A percentile compares a stretch with the other conserved stretches of the same genome.
phyloP scores from a whole-genome alignment of 1,140 invertebrate genomes.

The Aphelenchoides fujianensis region DNA sequence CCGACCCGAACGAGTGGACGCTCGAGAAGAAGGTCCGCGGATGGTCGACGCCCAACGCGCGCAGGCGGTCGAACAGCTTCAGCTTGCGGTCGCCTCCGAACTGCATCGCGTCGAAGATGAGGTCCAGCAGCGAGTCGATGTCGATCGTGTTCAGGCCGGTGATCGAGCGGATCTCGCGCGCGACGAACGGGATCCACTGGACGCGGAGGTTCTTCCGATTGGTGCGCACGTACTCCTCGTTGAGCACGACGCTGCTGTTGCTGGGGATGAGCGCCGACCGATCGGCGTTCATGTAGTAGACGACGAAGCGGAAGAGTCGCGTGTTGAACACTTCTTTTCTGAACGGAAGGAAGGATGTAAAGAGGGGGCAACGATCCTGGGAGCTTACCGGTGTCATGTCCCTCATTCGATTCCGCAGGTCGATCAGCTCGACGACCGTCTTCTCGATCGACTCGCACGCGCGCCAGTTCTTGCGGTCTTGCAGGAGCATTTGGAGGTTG shows the following conservation, averaged over 20 bases:
- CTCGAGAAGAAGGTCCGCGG: conserved; percentile 1
- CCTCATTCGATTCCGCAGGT: not conserved
- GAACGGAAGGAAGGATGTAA: no score
- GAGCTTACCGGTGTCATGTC: no score
- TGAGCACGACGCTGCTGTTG: not conserved
- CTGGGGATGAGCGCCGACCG: not conserved
- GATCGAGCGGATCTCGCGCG: conserved; percentile 32
- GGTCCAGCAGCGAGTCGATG: not conserved
- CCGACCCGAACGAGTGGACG: not conserved
- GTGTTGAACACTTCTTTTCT: not conserved
- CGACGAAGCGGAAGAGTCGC: conserved; percentile 15
- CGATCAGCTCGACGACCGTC: not conserved
- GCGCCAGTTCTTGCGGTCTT: not conserved
- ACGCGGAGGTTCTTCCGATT: conserved; percentile 13
- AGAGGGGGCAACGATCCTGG: no score
- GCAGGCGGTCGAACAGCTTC: not conserved
- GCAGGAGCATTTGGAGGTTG: not conserved
- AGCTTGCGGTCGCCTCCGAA: not conserved
- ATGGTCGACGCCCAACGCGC: not conserved
- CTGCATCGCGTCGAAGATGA: not conserved
- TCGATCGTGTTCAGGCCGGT: conserved; percentile 17
- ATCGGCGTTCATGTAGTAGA: conserved; percentile 16
- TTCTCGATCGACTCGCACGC: not conserved
- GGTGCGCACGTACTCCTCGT: not conserved
- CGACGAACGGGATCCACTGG: conserved; percentile 32